Evolutionary conservation across 2,797 vertebrate genomes (phyloP), one percentile per base, ranked within the genome.

Genomic region (Astyanax mexicanus): DNA sequence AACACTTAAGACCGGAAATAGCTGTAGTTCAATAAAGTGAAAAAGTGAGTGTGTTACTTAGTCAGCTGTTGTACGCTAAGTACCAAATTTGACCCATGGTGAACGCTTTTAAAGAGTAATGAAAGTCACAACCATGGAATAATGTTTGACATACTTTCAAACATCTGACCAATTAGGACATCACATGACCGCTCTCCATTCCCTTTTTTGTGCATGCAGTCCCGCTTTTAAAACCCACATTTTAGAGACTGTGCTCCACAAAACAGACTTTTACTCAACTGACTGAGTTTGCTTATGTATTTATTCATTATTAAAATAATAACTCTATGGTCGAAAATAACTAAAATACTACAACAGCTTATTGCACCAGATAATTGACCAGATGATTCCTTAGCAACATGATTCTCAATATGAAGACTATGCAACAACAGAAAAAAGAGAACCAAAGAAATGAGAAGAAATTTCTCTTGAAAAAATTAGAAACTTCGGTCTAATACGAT

Each of bases 161-260:
- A 74, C 84, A 83, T 64, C 76, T 89, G 85, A 90, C 82, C 57
- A 74, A 70, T 85, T 75, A 84, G 10, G 61, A 21, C 54, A 71
- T 77, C 75, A 84, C 84, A 80, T 89, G 87, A 80, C 77, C 72
- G 44, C 1, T n/a, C 4, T 17, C 38, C 52, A 19, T 32, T 66
- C 60, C 21, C 38, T 38, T 10, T 38, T 38, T 44, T n/a, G n/a
- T n/a, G n/a, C n/a, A n/a, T n/a, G n/a, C n/a, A n/a, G n/a, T n/a
- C n/a, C n/a, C n/a, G 29, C 29, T 49, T 7, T 21, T 49, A 1
- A 19, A 49, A 49, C 6, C 6, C 47, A 19, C 5, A 13, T 40
- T 40, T 40, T 2, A 45, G 15, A 15, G 13, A 49, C 17, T 19
- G 8, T 19, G 13, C n/a, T 47, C 49, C 5, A 17, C 15, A 19